Conservation (phyloP, 2,888 invertebrate genomes). For the Acanthoscelides obtectus region DNA sequence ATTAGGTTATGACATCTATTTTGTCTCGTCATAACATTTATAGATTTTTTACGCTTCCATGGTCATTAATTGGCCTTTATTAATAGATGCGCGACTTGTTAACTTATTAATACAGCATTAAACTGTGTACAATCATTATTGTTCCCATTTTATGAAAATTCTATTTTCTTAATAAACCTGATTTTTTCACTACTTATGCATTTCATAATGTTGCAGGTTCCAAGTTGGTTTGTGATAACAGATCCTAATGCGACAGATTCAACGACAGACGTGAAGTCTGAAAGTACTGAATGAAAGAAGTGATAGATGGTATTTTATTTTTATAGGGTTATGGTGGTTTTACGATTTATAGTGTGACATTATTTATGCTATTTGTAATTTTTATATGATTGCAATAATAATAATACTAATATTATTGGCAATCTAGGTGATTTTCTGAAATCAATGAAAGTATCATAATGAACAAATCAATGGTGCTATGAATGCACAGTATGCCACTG, state of each 20-base stretch:
- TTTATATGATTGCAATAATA: not conserved
- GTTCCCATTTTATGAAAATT: no score
- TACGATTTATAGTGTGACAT: not conserved
- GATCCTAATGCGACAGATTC: conserved; percentile 26
- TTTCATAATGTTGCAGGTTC: conserved; percentile 14
- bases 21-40: no score
- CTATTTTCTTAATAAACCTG: no score
- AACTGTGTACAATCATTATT: no score
- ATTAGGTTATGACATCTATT: no score
- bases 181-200: not conserved
- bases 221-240: conserved; percentile 43
- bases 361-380: not conserved
- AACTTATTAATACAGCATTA: no score
- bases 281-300: conserved; percentile 9
- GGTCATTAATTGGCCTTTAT: no score
- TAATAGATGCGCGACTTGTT: no score
- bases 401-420: not conserved
- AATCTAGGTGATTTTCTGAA: not conserved
- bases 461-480: not conserved
- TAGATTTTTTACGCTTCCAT: no score
- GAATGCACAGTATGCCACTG: not conserved
- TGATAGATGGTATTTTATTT: not conserved
- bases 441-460: not conserved
- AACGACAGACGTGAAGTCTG: conserved; percentile 23
- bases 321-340: not conserved